Conservation (phyloP, 2,888 invertebrate genomes). For the Stenichneumon culpator region DNA sequence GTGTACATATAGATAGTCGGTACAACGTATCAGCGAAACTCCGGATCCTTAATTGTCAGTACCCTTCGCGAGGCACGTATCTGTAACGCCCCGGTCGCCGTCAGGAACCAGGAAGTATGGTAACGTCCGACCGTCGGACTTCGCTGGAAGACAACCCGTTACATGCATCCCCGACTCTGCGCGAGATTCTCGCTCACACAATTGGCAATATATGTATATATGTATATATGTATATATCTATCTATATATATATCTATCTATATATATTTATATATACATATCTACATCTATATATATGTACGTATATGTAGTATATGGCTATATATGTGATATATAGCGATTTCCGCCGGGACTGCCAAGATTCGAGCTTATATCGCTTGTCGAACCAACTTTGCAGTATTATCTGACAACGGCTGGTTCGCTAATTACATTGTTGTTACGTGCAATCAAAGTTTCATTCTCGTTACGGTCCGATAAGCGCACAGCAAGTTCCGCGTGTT, state of each 20-base stretch:
- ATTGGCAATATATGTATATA: conserved; percentile 24
- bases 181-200: conserved; percentile 27
- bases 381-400: conserved; percentile 27
- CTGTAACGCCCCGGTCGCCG: conserved; percentile 18
- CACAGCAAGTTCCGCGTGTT: neutral
- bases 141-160: conserved; percentile 37
- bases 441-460: neutral
- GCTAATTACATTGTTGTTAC: conserved; percentile 18
- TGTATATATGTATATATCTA: too few species aligned
- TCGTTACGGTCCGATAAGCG: neutral
- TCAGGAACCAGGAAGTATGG: conserved; percentile 43
- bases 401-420: conserved; percentile 15
- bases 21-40: conserved; percentile 54
- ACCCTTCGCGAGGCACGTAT: conserved; percentile 51
- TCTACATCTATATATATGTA: too few species aligned
- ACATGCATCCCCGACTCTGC: neutral
- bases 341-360: conserved; percentile 24
- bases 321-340: too few species aligned
- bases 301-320: too few species aligned
- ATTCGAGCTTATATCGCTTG: conserved; percentile 34
- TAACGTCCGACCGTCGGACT: conserved; percentile 41
- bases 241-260: neutral
- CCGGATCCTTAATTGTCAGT: conserved; percentile 55
- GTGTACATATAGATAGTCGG: conserved; percentile 1
- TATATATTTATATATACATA: too few species aligned